These are phyloP conservation scores for Norana najaformis DNA, from an alignment of 2,888 invertebrate species.

Conservation along the genomic window DNA sequence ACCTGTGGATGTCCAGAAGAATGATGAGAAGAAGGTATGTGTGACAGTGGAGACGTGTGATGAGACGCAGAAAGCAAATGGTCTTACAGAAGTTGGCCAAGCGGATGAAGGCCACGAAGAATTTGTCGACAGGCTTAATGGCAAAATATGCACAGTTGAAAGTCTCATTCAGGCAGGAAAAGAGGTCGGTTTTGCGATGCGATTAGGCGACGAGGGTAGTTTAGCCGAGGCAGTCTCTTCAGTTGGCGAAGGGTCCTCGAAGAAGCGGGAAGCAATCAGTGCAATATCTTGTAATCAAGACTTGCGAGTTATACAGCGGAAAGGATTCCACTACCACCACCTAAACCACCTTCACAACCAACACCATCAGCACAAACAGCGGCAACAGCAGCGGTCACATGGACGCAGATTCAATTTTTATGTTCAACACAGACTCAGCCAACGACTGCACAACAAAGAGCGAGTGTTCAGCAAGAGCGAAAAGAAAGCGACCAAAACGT, in stretches of 20 bases:
- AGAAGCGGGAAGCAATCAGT: background rate
- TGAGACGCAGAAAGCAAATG: background rate
- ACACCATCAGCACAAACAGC: background rate
- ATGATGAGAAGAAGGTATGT: background rate
- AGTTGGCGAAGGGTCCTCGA: background rate
- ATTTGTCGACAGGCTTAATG: background rate
- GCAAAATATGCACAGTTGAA: background rate
- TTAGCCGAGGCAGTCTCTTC: background rate
- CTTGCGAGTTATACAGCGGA: too few relatives aligned
- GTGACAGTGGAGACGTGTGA: background rate
- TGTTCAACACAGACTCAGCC: background rate
- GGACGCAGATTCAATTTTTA: background rate
- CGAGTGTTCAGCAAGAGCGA: slow-evolving; percentile 67
- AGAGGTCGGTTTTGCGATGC: background rate
- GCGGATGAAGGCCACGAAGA: background rate
- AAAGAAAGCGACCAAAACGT: slow-evolving; percentile 94
- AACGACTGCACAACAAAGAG: background rate
- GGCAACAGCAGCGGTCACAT: background rate
- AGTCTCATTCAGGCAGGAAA: background rate
- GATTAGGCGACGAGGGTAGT: background rate
- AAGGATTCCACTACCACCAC: background rate
- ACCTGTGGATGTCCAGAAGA: background rate
- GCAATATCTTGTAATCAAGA: background rate
- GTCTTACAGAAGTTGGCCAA: background rate
- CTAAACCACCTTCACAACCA: background rate